Percentiles rank a stretch among this genome's conserved stretches.
phyloP scores from a whole-genome alignment of 2,888 invertebrate species.

The Drosophila diplacantha region DNA sequence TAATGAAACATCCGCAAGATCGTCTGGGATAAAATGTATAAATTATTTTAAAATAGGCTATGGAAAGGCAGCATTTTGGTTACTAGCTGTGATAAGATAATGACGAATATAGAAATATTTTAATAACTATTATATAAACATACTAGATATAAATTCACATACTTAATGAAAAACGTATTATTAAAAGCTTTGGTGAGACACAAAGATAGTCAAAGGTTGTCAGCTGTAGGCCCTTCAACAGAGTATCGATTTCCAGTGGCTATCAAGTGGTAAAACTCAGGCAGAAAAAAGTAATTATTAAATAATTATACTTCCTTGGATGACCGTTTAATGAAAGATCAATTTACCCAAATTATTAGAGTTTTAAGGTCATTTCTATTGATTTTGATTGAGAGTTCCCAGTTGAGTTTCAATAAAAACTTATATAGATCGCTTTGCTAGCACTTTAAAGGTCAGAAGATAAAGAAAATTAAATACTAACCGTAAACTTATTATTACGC shows the following conservation, averaged over 20 bases:
- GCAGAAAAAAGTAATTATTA: background rate
- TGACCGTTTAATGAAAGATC: background rate
- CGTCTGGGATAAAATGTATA: background rate
- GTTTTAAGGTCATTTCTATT: too few relatives aligned
- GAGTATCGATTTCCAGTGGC: background rate
- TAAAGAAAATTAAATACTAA: background rate
- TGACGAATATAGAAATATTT: background rate
- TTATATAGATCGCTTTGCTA: background rate
- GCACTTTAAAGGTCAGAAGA: background rate
- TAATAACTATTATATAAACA: background rate
- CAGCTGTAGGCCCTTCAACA: background rate
- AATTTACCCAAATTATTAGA: background rate
- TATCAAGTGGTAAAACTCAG: background rate
- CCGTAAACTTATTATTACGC: too few relatives aligned
- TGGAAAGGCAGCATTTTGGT: background rate
- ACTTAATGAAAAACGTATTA: background rate
- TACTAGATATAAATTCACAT: background rate
- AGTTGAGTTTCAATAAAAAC: background rate
- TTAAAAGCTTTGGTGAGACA: background rate
- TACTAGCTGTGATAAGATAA: background rate
- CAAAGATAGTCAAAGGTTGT: background rate
- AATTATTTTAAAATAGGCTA: background rate
- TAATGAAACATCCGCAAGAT: background rate
- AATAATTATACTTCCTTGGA: background rate
- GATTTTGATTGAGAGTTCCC: too few relatives aligned